Base-by-base conservation (phyloP, 2,797 vertebrate species). In the Bothrops alternatus region DNA sequence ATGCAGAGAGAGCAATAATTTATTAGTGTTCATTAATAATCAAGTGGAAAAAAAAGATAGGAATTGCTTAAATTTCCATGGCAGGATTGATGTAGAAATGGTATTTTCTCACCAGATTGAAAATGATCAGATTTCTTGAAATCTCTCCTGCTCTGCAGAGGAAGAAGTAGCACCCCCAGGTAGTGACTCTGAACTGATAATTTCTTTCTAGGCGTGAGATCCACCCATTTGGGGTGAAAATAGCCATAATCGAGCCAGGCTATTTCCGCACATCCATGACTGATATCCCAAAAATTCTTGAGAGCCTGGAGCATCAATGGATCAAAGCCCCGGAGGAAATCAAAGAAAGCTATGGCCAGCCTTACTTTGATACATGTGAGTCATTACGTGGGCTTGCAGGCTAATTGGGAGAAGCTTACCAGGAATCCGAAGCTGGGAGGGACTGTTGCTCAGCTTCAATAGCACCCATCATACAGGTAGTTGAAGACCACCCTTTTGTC, bases 131-230 rank as follows among this genome's bases (percentile, higher is more conserved):
- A 3, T 61, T 60, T 23, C 13, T 25, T 90, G 25, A 90, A 90
- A 56, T 37, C 13, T 16, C 56, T 42, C 32, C 55, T 65, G 10
- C 2, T 18, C 69, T 37, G 26, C 53, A 82, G 11, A 91, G 18
- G 11, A 20, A 91, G 16, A 63, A 63, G 50, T 28, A 55, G 3
- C 11, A 23, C 6, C 14, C 55, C 14, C 3, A 53, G 32, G 32
- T 20, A 42, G 32, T 42, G 32, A 78, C 32, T 47, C 18, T 78
- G 37, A 78, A 78, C 0, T 0, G 1, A 32, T 92, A 0, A 0
- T 56, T 90, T 86, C 55, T 60, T 95, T 96, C 56, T 91, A 97
- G 97, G 92, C 55, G 96, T 0, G 97, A 97, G 86, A 96, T 97
- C 86, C 86, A 0, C 4, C 1, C 0, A 1, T 97, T 97, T 0